Evolutionary conservation across 2,888 invertebrate genomes (phyloP).

Genomic region (Lasioglossum oenotherae): DNA sequence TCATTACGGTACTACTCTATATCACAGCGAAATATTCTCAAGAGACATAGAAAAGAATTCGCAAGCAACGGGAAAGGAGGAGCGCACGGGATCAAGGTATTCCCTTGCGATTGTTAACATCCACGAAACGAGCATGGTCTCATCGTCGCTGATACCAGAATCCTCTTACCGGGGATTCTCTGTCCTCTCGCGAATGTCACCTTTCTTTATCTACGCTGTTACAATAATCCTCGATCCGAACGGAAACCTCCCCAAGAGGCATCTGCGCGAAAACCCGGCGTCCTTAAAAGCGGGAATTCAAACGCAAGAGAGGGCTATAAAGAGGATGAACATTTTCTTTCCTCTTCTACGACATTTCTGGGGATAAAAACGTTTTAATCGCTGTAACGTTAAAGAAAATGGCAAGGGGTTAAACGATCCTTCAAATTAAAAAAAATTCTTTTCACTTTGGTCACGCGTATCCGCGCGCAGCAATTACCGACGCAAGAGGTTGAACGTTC

Average conservation of each 20-base stretch:
- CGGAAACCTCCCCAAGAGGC: conserved; percentile 34
- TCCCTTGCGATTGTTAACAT: conserved; percentile 51
- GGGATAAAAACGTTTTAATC: too few species aligned
- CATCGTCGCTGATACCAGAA: conserved; percentile 55
- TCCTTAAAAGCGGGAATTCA: conserved; percentile 33
- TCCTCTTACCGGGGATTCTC: conserved; percentile 55
- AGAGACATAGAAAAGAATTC: background rate
- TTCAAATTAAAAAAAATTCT: too few species aligned
- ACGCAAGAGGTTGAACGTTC: too few species aligned
- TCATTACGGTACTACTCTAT: background rate
- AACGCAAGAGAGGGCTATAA: background rate
- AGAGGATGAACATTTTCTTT: too few species aligned
- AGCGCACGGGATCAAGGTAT: conserved; percentile 30
- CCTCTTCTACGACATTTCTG: too few species aligned
- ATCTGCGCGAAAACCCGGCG: conserved; percentile 22
- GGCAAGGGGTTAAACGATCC: too few species aligned
- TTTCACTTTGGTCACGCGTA: too few species aligned
- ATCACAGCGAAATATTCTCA: background rate
- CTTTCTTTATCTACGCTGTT: conserved; percentile 58
- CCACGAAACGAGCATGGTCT: conserved; percentile 35
- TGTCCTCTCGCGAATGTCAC: conserved; percentile 38
- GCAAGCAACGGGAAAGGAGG: conserved; percentile 7
- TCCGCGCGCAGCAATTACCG: too few species aligned
- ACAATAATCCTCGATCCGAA: conserved; percentile 53
- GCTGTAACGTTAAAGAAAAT: too few species aligned